Evolutionary conservation across 2,888 invertebrate genomes (phyloP), one percentile per base, ranked within the genome.

Genomic region (Ecliptopera silaceata): DNA sequence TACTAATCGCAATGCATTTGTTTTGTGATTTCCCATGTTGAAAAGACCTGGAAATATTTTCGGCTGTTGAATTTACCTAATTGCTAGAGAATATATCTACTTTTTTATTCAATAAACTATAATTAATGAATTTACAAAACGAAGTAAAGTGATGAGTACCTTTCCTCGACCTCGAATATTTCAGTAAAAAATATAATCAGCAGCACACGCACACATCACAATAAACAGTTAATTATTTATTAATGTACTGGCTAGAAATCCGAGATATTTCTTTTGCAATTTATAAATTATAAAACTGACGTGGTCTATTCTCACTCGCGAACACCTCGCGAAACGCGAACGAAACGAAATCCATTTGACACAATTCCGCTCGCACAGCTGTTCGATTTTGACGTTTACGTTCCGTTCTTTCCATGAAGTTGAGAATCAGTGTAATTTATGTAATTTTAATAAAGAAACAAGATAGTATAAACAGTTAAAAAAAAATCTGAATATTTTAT

Each of bases 281-380:
- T 68, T 53, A 58, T 59, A 46, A 29, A 61, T 8, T 63, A 74
- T 75, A 72, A 43, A 71, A 83, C 86, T 88, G 88, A 88, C 88
- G 88, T 88, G 88, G 84, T 78, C 72, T 65, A 65, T 65, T 75
- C 63, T 85, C 76, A 86, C 75, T 56, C 60, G 59, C 68, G 11
- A 12, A 34, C n/a, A n/a, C n/a, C n/a, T n/a, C n/a, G n/a, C n/a
- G n/a, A n/a, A n/a, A n/a, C n/a, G n/a, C n/a, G n/a, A n/a, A n/a
- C n/a, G n/a, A n/a, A n/a, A n/a, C n/a, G n/a, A n/a, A n/a, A n/a
- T n/a, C n/a, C n/a, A 34, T 13, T 31, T 31, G 11, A 31, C 31
- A 31, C 22, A 22, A 22, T 31, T 15, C 15, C 20, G 4, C 32
- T 38, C 26, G 13, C 63, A 64, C 77, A 75, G 77, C 75, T 77